Evolutionary conservation across 2,797 vertebrate species (phyloP), one percentile per base, ranked within the genome.

Genomic region (Carapus acus): DNA sequence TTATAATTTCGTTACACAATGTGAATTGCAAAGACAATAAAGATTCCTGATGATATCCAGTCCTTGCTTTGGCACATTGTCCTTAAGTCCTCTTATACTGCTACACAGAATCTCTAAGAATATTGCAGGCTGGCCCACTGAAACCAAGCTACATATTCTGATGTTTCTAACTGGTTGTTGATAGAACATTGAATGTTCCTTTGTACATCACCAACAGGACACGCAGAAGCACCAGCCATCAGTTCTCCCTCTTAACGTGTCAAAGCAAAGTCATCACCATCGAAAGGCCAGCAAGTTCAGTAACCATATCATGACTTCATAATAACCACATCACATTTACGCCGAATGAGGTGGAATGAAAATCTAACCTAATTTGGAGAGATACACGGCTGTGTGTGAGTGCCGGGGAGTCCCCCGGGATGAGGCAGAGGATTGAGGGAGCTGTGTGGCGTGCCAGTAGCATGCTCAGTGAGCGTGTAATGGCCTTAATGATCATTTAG

Each of bases 401-500:
- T 73, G 62, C 56, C 62, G 58, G 76, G 80, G 70, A 72, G 78
- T 81, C 83, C 80, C 81, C 67, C 44, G 85, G 82, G 85, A 85
- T 53, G 64, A 79, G 52, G 72, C 79, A 71, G 44, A 9, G 43
- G 57, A 81, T 69, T 74, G 78, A 77, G 69, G 67, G 67, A 75
- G 76, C 69, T 16, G 69, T 67, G 77, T 53, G 75, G 69, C 62
- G 71, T 58, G 56, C 71, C 62, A 65, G 65, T 79, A 71, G 67
- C 73, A 72, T 64, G 81, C 77, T 79, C 79, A 63, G 67, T 78
- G 76, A 85, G 78, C 77, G 73, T 82, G 80, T 85, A 85, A 86
- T 85, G 76, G 78, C 81, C 83, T 81, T 85, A 84, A 86, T 85
- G 77, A 83, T 78, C 83, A 82, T 85, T 85, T 84, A 80, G 81